Evolutionary conservation across 2,797 vertebrate species (phyloP).

Genomic region (Psittacula echo): DNA sequence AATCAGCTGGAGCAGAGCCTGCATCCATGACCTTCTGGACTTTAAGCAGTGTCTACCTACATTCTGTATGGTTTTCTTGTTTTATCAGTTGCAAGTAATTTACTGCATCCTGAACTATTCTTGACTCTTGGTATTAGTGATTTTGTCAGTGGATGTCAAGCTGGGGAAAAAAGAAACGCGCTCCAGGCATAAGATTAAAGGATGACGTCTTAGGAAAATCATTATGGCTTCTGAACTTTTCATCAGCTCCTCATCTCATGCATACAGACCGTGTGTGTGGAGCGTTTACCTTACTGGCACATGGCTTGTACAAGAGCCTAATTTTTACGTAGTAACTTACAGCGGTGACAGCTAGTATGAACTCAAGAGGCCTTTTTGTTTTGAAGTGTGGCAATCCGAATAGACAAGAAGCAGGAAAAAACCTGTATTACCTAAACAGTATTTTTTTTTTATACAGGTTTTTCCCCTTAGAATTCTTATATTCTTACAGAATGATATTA

Average conservation of each 20-base stretch:
- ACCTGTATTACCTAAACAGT: background rate
- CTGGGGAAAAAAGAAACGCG: background rate
- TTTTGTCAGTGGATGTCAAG: conserved; percentile 12
- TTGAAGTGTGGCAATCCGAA: background rate
- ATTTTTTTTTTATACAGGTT: background rate
- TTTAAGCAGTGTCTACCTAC: background rate
- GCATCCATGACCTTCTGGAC: background rate
- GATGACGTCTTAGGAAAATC: conserved; percentile 18
- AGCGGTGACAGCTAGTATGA: background rate
- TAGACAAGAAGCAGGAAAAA: background rate
- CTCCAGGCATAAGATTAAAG: conserved; percentile 39
- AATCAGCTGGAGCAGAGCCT: background rate
- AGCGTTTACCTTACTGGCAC: background rate
- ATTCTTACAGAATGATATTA: conserved; percentile 33
- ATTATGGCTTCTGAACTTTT: conserved; percentile 27
- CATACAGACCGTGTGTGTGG: background rate
- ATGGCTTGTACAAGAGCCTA: background rate
- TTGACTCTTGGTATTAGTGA: background rate
- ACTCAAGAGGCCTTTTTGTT: background rate
- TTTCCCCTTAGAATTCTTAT: background rate
- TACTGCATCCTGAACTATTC: background rate
- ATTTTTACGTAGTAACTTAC: background rate
- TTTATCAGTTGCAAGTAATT: background rate
- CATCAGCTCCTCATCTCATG: background rate
- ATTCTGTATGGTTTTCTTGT: background rate